These are phyloP conservation scores for Oasisia sp. DNA, from an alignment of 2,888 invertebrate species.

Conservation along the genomic window DNA sequence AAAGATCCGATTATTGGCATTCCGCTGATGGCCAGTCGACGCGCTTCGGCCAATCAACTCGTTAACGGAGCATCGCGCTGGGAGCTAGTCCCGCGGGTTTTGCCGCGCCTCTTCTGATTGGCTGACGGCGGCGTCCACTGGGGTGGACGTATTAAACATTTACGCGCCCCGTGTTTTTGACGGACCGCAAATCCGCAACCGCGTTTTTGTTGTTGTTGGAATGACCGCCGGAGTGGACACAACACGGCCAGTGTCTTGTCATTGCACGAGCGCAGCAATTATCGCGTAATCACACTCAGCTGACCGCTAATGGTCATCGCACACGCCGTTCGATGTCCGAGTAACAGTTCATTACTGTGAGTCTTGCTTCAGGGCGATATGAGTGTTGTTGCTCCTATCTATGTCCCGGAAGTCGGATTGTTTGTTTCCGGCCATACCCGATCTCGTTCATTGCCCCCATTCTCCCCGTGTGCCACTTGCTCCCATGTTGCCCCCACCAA, in stretches of 20 bases:
- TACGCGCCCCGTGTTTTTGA: background rate
- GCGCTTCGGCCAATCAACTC: background rate
- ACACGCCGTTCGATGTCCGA: background rate
- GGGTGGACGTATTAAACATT: background rate
- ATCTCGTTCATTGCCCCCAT: too few relatives aligned
- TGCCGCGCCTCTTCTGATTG: background rate
- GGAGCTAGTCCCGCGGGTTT: background rate
- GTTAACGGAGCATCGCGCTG: background rate
- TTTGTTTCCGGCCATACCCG: background rate
- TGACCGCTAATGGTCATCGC: constrained; percentile 2
- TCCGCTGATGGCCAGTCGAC: background rate
- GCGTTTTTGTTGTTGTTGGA: background rate
- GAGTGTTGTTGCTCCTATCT: background rate
- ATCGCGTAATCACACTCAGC: background rate
- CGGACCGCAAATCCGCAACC: background rate
- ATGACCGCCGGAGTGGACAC: background rate
- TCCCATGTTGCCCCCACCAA: too few relatives aligned
- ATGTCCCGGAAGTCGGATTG: background rate
- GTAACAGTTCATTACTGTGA: background rate
- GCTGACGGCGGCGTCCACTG: background rate
- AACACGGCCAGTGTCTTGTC: background rate
- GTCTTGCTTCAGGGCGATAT: background rate
- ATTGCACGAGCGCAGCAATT: background rate
- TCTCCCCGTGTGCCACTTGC: too few relatives aligned
- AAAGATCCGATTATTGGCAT: background rate